Conservation (phyloP, 2,888 invertebrate species). For the Habroteleia sp. region DNA sequence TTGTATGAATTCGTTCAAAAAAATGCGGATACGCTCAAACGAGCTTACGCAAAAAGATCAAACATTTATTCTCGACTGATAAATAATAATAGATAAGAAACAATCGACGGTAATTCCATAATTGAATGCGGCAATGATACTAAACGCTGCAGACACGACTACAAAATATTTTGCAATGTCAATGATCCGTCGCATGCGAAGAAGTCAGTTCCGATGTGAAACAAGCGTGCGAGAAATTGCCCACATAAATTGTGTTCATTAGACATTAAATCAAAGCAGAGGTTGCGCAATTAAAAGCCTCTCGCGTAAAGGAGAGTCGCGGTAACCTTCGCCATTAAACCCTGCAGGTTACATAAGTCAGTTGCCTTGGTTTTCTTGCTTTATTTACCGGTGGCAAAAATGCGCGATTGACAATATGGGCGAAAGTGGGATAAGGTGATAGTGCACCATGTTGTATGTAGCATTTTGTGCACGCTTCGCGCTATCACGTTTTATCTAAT, state of each 20-base stretch:
- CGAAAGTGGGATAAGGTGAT: slow-evolving; percentile 38
- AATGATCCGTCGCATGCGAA: slow-evolving; percentile 10
- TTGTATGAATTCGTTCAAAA: no score
- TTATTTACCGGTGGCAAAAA: slow-evolving; percentile 28
- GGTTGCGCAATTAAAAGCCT: slow-evolving; percentile 25
- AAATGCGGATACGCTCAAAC: no score
- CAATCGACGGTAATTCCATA: slow-evolving; percentile 8
- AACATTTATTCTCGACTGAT: background rate
- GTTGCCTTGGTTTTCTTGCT: slow-evolving; percentile 83
- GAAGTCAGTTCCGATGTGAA: slow-evolving; percentile 1
- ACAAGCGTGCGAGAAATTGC: slow-evolving; percentile 9
- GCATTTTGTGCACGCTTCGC: slow-evolving; percentile 4
- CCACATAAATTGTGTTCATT: slow-evolving; percentile 16
- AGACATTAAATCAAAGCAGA: slow-evolving; percentile 25
- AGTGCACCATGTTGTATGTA: slow-evolving; percentile 3
- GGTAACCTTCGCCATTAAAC: slow-evolving; percentile 65
- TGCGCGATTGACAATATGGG: slow-evolving; percentile 40
- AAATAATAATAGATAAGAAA: background rate
- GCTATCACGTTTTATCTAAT: slow-evolving; percentile 30
- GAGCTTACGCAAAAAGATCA: background rate
- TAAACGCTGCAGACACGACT: slow-evolving; percentile 3
- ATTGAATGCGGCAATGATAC: slow-evolving; percentile 9
- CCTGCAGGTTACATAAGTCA: slow-evolving; percentile 66
- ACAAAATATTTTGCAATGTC: slow-evolving; percentile 15
- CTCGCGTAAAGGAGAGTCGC: slow-evolving; percentile 7